Evolutionary conservation across 2,113 vertebrate species (phyloP).

Genomic region (Pyrgilauda ruficollis): DNA sequence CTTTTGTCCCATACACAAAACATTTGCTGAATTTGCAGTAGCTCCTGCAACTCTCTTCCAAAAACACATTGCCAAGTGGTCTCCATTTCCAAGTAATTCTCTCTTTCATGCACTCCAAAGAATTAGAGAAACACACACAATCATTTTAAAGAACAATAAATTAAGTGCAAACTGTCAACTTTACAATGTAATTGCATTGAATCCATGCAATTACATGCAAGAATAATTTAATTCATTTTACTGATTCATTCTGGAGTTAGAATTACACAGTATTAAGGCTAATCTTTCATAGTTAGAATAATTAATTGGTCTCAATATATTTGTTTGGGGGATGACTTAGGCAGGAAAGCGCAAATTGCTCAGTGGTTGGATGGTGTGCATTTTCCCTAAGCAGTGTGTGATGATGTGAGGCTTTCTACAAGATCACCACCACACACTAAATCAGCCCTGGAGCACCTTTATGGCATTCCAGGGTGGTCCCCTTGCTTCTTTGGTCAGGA

Average conservation of each 20-base stretch:
- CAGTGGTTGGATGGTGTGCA: not conserved
- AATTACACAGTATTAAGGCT: not conserved
- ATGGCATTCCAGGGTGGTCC: not conserved
- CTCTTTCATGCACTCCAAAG: not conserved
- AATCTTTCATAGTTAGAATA: slow-evolving; percentile 2
- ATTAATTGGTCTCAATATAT: not conserved
- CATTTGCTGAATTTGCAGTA: not conserved
- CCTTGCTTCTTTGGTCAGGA: not conserved
- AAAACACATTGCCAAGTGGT: not conserved
- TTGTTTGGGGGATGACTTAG: not conserved
- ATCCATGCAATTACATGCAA: not conserved
- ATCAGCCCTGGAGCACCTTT: not conserved
- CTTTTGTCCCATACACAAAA: not conserved
- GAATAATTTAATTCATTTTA: slow-evolving; percentile 7
- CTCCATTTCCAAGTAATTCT: not conserved
- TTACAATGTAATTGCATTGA: not conserved
- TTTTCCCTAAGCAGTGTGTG: not conserved
- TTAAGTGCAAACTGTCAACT: slow-evolving; percentile 1
- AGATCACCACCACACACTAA: not conserved
- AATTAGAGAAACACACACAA: not conserved
- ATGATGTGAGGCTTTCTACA: not conserved
- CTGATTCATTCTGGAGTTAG: not conserved
- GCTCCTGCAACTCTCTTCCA: not conserved
- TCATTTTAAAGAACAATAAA: slow-evolving; percentile 12
- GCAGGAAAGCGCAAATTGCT: not conserved